Evolutionary conservation across 2,797 vertebrate species (phyloP), one percentile per base, ranked within the genome.

Genomic region (Acipenser ruthenus): DNA sequence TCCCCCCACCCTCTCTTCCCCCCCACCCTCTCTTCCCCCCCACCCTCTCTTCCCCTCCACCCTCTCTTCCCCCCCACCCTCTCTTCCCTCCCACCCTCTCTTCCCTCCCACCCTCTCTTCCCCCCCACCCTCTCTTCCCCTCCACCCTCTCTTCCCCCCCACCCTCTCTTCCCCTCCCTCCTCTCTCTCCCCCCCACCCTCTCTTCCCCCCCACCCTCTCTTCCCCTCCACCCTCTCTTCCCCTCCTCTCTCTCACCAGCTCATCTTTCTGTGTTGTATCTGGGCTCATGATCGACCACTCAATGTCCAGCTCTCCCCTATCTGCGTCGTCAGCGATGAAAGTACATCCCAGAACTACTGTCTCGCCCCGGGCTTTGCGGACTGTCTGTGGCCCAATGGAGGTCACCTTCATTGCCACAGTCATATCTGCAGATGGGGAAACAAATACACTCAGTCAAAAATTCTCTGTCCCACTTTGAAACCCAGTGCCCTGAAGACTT

Each of bases 221-320:
- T 37, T 4, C 23, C 23, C 23, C 23, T n/a, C 23, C 15, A 18
- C 15, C 23, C 23, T 50, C 18, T 47, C 59, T 23, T n/a, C 47
- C 1, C 15, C 56, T 15, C 4, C 12, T 23, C 59, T 5, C 8
- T 64, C 93, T 82, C 73, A 96, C 95, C 88, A 94, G 85, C 0
- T 78, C 78, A 78, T 95, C 93, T 6, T 91, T 92, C 64, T 86
- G 78, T 0, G 92, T 83, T 67, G 90, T 88, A 67, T 95, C 94
- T 0, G 92, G 90, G 6, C 84, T 91, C 80, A 96, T 73, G 59
- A 86, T 85, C 80, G 78, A 88, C 95, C 95, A 98, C 67, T 96
- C 92, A 0, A 97, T 92, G 70, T 95, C 95, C 75, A 95, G 78
- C 0, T 88, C 88, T 15, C 95, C 95, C 0, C 74, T 83, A 75